These are phyloP conservation scores for Pterocles gutturalis DNA, from an alignment of 2,113 vertebrate genomes.

Conservation along the genomic window DNA sequence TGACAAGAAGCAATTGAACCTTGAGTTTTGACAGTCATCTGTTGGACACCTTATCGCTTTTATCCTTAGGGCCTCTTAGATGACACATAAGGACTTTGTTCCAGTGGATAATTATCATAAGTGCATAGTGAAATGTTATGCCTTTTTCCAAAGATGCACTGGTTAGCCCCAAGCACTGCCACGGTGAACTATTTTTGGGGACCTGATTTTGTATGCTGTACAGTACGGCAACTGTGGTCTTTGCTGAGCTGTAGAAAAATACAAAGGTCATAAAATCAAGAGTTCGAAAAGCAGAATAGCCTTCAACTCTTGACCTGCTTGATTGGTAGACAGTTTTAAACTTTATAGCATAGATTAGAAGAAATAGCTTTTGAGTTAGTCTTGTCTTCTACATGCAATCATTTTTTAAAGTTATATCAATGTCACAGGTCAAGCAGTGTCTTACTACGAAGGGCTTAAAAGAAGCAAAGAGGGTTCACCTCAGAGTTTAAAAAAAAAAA, in stretches of 20 bases:
- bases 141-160: not conserved
- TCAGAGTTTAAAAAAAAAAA: not conserved
- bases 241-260: not conserved
- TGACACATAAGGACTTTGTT: slow-evolving; percentile 20
- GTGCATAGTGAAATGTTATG: slow-evolving; percentile 19
- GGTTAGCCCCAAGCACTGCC: not conserved
- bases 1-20: slow-evolving; percentile 62
- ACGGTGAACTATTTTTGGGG: not conserved
- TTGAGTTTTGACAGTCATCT: slow-evolving; percentile 49
- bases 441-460: not conserved
- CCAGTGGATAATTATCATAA: slow-evolving; percentile 37
- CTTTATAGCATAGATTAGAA: not conserved
- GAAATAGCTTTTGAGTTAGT: not conserved
- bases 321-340: not conserved
- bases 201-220: not conserved
- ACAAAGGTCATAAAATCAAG: not conserved
- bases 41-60: slow-evolving; percentile 25
- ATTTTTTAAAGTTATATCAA: not conserved
- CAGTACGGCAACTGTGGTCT: not conserved
- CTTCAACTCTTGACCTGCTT: not conserved
- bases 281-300: not conserved
- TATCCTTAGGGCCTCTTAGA: slow-evolving; percentile 11
- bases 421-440: not conserved
- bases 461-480: not conserved
- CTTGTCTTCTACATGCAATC: not conserved